Evolutionary conservation across 1,140 invertebrate species (phyloP).

Genomic region (Druon quercuslanigerum): DNA sequence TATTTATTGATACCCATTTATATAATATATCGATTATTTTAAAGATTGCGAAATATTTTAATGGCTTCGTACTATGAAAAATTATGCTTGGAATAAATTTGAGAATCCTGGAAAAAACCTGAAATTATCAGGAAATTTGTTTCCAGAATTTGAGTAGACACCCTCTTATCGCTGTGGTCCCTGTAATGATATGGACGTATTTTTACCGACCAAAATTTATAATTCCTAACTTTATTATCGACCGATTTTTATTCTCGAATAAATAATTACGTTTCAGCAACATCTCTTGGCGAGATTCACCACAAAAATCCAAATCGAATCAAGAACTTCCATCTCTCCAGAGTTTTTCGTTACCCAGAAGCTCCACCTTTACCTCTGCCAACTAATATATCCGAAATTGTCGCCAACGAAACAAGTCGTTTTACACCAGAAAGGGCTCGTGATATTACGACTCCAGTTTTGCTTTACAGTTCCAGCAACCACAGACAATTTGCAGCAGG

Average conservation of each 20-base stretch:
- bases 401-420: constrained; percentile 76
- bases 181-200: too few species aligned
- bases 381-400: constrained; percentile 69
- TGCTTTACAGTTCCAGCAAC: constrained; percentile 71
- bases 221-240: neutral
- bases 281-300: neutral
- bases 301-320: constrained; percentile 13
- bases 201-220: neutral
- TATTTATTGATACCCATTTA: too few species aligned
- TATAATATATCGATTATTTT: too few species aligned
- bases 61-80: too few species aligned
- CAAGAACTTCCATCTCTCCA: constrained; percentile 55
- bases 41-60: too few species aligned
- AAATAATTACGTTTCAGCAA: constrained; percentile 10
- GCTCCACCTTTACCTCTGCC: constrained; percentile 69
- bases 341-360: constrained; percentile 60
- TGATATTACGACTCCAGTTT: constrained; percentile 78
- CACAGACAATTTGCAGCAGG: constrained; percentile 45
- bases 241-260: neutral
- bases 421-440: constrained; percentile 79
- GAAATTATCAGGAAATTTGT: too few species aligned
- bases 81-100: too few species aligned
- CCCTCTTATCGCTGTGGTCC: too few species aligned
- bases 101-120: too few species aligned
- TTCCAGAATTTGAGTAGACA: too few species aligned